These are phyloP conservation scores for Sturmia bella DNA, from an alignment of 2,888 invertebrate genomes.

Conservation along the genomic window DNA sequence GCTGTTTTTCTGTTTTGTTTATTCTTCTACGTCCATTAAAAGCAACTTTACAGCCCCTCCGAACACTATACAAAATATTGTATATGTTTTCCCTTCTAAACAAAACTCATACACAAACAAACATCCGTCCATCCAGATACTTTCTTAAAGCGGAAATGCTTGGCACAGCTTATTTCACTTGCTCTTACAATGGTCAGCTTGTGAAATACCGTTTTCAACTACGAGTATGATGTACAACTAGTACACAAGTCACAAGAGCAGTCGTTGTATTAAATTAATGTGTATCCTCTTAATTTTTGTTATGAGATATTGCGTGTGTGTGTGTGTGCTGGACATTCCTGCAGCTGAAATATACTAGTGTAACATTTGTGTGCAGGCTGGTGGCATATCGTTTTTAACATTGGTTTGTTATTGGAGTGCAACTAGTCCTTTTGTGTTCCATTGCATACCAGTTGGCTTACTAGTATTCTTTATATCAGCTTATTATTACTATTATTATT, in stretches of 20 bases:
- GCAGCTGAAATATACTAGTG: too few relatives aligned
- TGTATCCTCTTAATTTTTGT: not conserved
- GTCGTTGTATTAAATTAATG: slow-evolving; percentile 12
- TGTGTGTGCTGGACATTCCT: slow-evolving; percentile 40
- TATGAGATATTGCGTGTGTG: not conserved
- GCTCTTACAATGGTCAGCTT: slow-evolving; percentile 53
- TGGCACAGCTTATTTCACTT: slow-evolving; percentile 65
- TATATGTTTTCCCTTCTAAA: slow-evolving; percentile 51
- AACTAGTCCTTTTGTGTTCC: too few relatives aligned
- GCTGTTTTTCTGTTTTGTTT: too few relatives aligned
- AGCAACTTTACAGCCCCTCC: slow-evolving; percentile 1
- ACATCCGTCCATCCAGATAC: slow-evolving; percentile 44
- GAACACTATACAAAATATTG: slow-evolving; percentile 25
- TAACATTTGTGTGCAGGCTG: too few relatives aligned
- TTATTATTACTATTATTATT: too few relatives aligned
- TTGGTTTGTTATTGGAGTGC: too few relatives aligned
- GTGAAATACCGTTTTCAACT: slow-evolving; percentile 37
- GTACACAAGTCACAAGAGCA: not conserved
- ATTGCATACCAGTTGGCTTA: too few relatives aligned
- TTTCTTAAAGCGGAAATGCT: slow-evolving; percentile 64
- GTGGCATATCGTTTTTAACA: too few relatives aligned
- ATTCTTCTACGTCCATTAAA: slow-evolving; percentile 28
- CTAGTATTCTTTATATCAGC: too few relatives aligned
- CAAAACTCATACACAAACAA: slow-evolving; percentile 23
- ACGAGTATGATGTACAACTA: slow-evolving; percentile 9